Evolutionary conservation across 2,113 vertebrate species (phyloP).

Genomic region (Megaptera novaeangliae): DNA sequence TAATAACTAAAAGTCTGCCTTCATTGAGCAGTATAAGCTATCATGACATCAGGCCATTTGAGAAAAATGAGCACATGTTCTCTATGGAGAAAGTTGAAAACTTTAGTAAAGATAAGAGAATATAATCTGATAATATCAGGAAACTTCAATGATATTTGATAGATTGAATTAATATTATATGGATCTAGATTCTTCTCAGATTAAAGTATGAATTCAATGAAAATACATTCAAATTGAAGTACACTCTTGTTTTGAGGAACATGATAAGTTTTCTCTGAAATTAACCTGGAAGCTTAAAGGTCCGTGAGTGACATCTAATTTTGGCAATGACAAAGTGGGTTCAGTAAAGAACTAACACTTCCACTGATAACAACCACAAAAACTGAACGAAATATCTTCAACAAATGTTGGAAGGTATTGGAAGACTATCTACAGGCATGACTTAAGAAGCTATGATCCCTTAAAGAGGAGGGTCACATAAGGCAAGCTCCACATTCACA

Average conservation of each 20-base stretch:
- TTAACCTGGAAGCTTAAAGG: background rate
- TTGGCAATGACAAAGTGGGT: background rate
- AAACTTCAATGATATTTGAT: background rate
- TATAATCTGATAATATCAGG: background rate
- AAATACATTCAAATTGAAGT: background rate
- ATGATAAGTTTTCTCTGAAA: background rate
- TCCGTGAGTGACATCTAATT: background rate
- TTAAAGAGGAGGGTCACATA: background rate
- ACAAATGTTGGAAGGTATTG: background rate
- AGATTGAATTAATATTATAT: background rate
- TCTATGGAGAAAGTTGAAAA: background rate
- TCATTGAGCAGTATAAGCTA: background rate
- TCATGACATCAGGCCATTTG: background rate
- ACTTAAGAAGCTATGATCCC: background rate
- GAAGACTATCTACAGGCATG: background rate
- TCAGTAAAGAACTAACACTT: background rate
- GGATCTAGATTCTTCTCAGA: background rate
- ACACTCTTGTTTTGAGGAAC: background rate
- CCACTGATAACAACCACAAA: background rate
- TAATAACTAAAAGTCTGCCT: background rate
- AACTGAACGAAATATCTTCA: background rate
- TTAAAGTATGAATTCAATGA: background rate
- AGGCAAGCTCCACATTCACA: background rate
- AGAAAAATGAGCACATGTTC: background rate
- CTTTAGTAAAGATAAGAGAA: background rate